phyloP scores from a whole-genome alignment of 2,888 invertebrate species.

The Aspidiotus rigidus region DNA sequence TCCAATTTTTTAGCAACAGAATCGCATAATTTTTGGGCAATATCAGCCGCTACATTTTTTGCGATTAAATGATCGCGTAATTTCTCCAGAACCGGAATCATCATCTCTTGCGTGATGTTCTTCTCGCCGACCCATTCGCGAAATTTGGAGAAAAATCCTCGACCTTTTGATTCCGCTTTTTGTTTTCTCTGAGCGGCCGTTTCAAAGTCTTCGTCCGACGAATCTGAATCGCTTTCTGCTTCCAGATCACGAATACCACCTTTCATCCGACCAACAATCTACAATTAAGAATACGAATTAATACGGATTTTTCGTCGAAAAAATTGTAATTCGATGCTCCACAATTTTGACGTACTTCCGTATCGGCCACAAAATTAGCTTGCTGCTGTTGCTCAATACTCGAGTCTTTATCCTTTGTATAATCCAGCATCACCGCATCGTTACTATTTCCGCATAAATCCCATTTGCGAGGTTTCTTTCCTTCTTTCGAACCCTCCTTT shows the following conservation, averaged over 20 bases:
- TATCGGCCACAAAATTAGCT: slow-evolving; percentile 9
- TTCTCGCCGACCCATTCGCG: slow-evolving; percentile 81
- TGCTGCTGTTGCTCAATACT: slow-evolving; percentile 29
- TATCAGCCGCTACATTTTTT: slow-evolving; percentile 96
- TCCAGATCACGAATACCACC: slow-evolving; percentile 74
- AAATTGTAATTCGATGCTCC: background rate
- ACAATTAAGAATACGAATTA: slow-evolving; percentile 35
- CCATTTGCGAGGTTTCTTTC: slow-evolving; percentile 86
- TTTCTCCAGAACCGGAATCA: slow-evolving; percentile 82
- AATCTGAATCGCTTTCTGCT: slow-evolving; percentile 61
- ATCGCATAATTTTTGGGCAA: slow-evolving; percentile 85
- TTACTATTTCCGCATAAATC: slow-evolving; percentile 69
- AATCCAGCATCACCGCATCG: slow-evolving; percentile 70
- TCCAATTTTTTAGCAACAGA: slow-evolving; percentile 82
- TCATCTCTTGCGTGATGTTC: slow-evolving; percentile 66
- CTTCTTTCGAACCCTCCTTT: slow-evolving; percentile 55
- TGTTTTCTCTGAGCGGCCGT: slow-evolving; percentile 40
- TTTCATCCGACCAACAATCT: slow-evolving; percentile 75
- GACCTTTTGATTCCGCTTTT: slow-evolving; percentile 42
- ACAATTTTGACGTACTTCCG: slow-evolving; percentile 16
- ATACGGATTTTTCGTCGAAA: background rate
- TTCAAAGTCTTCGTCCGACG: slow-evolving; percentile 39
- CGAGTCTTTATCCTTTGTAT: slow-evolving; percentile 57
- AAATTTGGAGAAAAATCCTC: slow-evolving; percentile 76
- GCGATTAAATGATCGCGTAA: slow-evolving; percentile 89